Evolutionary conservation across 2,888 invertebrate species (phyloP).

Genomic region (Limnephilus rhombicus): DNA sequence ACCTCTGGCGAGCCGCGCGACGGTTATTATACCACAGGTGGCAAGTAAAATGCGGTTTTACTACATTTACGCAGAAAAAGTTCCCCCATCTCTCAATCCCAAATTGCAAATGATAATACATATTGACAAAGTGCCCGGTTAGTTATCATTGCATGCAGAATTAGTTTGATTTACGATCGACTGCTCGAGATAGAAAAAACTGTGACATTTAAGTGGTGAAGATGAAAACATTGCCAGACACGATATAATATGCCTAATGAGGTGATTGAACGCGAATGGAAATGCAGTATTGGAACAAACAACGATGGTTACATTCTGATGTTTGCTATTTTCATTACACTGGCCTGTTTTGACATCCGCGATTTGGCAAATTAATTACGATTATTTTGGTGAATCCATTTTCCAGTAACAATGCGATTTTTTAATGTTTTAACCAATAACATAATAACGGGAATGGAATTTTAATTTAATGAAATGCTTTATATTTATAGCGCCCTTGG

Average conservation of each 20-base stretch:
- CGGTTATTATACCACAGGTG: not conserved
- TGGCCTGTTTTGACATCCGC: not conserved
- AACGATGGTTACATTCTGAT: not conserved
- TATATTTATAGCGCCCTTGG: too few species aligned
- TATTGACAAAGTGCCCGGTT: not conserved
- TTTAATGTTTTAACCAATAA: not conserved
- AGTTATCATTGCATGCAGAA: not conserved
- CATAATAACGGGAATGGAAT: not conserved
- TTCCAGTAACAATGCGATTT: too few species aligned
- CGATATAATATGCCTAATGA: not conserved
- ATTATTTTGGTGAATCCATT: not conserved
- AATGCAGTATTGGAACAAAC: not conserved
- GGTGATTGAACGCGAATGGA: not conserved
- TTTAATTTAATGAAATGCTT: too few species aligned
- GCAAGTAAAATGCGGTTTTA: not conserved
- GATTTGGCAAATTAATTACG: not conserved
- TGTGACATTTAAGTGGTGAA: not conserved
- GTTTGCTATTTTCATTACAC: not conserved
- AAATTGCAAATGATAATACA: not conserved
- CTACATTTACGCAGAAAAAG: not conserved
- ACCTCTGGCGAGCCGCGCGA: conserved; percentile 30
- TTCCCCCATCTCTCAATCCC: not conserved
- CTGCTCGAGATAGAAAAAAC: not conserved
- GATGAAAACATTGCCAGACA: not conserved
- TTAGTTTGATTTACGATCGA: not conserved